These are phyloP conservation scores for Bombus affinis DNA, from an alignment of 1,140 invertebrate species.

Conservation along the genomic window DNA sequence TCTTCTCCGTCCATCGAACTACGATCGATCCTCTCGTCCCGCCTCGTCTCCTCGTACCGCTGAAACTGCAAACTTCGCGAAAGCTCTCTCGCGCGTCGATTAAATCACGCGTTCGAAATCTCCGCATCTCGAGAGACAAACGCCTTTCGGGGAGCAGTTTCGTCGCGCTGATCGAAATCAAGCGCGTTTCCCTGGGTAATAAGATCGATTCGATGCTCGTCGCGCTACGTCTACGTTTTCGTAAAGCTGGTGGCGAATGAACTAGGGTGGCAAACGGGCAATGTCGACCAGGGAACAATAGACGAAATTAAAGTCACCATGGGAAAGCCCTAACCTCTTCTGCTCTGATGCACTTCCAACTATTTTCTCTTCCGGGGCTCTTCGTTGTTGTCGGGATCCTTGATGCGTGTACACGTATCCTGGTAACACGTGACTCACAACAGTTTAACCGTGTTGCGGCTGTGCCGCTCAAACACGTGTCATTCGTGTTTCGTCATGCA, in stretches of 20 bases:
- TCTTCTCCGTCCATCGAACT: neutral
- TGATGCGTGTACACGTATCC: constrained; percentile 60
- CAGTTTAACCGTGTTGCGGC: constrained; percentile 62
- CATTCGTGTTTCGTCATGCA: constrained; percentile 31
- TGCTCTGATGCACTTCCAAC: constrained; percentile 74
- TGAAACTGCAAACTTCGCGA: too few species aligned
- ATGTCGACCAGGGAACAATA: constrained; percentile 72
- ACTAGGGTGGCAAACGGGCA: constrained; percentile 70
- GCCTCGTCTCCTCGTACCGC: too few species aligned
- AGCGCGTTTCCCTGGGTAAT: too few species aligned
- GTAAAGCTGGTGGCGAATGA: constrained; percentile 55
- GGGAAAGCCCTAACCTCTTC: constrained; percentile 80
- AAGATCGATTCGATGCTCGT: neutral
- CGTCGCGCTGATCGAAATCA: too few species aligned
- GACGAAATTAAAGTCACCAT: constrained; percentile 80
- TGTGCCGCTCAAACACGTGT: constrained; percentile 23
- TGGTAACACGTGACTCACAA: constrained; percentile 74
- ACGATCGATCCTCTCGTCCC: neutral
- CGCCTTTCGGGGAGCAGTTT: too few species aligned
- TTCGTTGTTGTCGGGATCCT: constrained; percentile 71
- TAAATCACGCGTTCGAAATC: too few species aligned
- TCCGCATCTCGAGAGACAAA: too few species aligned
- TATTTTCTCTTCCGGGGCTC: constrained; percentile 67
- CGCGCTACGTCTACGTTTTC: neutral
- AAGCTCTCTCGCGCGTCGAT: too few species aligned